Base-by-base conservation (phyloP, 2,113 vertebrate genomes). In the Sander vitreus region DNA sequence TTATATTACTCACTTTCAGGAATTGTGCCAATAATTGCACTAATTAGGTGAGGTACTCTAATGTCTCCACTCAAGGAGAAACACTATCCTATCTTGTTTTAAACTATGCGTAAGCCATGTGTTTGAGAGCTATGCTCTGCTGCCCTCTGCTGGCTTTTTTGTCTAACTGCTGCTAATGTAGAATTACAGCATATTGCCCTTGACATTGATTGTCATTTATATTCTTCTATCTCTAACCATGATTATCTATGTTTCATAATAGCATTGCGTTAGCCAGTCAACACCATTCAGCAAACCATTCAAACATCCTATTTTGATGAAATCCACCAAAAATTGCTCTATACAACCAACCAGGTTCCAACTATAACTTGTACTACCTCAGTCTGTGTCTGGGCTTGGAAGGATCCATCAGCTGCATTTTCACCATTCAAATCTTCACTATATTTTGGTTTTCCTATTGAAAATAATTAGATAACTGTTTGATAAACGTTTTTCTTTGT, bases 141-240 rank as follows among this genome's bases (percentile, higher is more conserved):
- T 78, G 80, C 75, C 78, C 78, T 73, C 86, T 90, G 58, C 66
- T 85, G 88, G 80, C 54, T 21, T 7, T 59, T 12, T 4, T 18
- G 21, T 80, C 4, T 57, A 60, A 30, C 51, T 30, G 36, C 59
- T 75, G n/a, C 39, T 50, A 18, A 76, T 19, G 14, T 36, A 36
- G 12, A 60, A 55, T 19, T 6, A 25, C 57, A 70, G 36, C 19
- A 59, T 27, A 12, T 14, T 18, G 30, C n/a, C 10, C 6, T 7
- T 51, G 43, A 18, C 12, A 33, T 33, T 57, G 21, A 33, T 5
- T 53, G 30, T 45, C 6, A 45, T 76, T 57, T 27, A 18, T 33
- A 43, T 53, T 45, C 11, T 51, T 50, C 21, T 1, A 7, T 23
- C 30, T 15, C 23, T 25, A 47, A 47, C 43, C 21, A 23, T 14